phyloP scores from a whole-genome alignment of 2,797 vertebrate genomes.

The Gastrophryne carolinensis region DNA sequence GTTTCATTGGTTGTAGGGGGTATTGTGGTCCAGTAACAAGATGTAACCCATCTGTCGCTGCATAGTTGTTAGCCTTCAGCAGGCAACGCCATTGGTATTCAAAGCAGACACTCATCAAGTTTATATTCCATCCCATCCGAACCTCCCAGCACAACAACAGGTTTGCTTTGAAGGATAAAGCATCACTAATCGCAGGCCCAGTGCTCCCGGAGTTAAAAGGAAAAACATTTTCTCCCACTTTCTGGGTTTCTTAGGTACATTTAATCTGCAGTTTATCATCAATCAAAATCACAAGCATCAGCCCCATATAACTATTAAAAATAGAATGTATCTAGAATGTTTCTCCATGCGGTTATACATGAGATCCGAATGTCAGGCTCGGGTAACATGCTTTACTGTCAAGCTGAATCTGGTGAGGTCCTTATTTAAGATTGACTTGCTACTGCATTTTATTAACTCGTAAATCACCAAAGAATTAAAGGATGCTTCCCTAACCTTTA shows the following conservation, averaged over 20 bases:
- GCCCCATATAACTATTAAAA: conserved; percentile 14
- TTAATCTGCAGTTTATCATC: conserved; percentile 20
- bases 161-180: conserved; percentile 38
- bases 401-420: neutral
- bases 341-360: neutral
- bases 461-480: neutral
- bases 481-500: neutral
- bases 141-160: conserved; percentile 26
- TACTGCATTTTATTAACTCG: neutral
- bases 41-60: neutral
- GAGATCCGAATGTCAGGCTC: neutral
- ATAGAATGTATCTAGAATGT: neutral
- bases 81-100: conserved; percentile 37
- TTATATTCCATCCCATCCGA: conserved; percentile 33
- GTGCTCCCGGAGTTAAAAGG: conserved; percentile 11
- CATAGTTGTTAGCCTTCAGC: neutral
- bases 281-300: neutral
- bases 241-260: neutral
- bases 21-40: too few relatives aligned
- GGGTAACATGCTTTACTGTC: neutral
- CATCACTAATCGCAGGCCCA: conserved; percentile 28
- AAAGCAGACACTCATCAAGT: neutral
- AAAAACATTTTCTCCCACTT: conserved; percentile 8
- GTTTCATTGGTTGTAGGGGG: too few relatives aligned
- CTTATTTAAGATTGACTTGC: neutral